These are phyloP conservation scores for Hydrocynus forskahlii DNA, from an alignment of 2,797 vertebrate genomes.

Conservation along the genomic window DNA sequence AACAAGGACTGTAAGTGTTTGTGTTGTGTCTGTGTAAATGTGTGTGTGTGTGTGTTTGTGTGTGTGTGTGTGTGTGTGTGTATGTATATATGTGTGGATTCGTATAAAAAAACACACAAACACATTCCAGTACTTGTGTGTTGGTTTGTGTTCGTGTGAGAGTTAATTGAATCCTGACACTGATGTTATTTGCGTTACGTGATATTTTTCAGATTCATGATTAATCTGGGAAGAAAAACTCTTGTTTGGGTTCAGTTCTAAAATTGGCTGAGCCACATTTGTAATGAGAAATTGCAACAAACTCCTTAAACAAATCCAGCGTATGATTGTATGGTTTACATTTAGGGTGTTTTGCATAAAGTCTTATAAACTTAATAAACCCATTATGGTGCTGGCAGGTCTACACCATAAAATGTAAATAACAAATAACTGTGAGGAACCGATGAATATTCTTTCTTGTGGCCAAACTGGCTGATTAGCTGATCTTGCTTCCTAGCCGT, in stretches of 20 bases:
- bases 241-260: not conserved
- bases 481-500: too few species aligned
- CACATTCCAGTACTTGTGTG: slow-evolving; percentile 8
- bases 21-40: not conserved
- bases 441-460: too few species aligned
- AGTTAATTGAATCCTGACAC: slow-evolving; percentile 34
- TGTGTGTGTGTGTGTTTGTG: too few species aligned
- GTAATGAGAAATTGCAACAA: too few species aligned
- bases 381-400: too few species aligned
- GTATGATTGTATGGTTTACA: too few species aligned
- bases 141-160: slow-evolving; percentile 30
- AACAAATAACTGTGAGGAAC: too few species aligned
- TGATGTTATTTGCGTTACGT: slow-evolving; percentile 32
- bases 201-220: slow-evolving; percentile 16
- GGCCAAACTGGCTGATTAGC: too few species aligned
- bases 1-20: not conserved
- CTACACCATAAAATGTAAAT: too few species aligned
- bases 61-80: not conserved
- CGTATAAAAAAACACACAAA: not conserved
- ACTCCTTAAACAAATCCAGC: too few species aligned
- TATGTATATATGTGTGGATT: not conserved
- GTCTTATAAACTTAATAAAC: too few species aligned
- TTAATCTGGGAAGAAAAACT: not conserved
- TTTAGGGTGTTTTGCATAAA: too few species aligned
- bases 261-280: not conserved